These are phyloP conservation scores for Botrylloides violaceus DNA, from an alignment of 23 tunicate genomes.

Conservation along the genomic window DNA sequence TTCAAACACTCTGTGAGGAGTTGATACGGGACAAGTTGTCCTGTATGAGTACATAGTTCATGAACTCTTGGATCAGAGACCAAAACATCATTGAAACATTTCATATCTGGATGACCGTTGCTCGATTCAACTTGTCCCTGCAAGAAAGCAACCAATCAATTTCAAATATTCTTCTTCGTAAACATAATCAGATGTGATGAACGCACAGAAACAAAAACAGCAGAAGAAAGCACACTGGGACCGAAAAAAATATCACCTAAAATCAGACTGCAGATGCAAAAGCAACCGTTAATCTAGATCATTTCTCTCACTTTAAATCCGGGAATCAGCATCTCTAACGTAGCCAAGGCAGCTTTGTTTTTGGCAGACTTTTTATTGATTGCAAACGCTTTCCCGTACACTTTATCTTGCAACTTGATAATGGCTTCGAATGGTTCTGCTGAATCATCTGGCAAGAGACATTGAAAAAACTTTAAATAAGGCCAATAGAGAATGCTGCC, in stretches of 20 bases:
- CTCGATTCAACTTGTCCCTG: conserved; percentile 39
- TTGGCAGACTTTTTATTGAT: conserved; percentile 69
- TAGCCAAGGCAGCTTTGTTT: conserved; percentile 73
- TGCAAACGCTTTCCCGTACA: conserved; percentile 59
- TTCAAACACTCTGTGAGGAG: conserved; percentile 74
- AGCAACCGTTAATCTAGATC: not conserved
- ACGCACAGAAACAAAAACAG: too few species aligned
- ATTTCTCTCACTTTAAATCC: conserved; percentile 59
- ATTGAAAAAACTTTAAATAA: not conserved
- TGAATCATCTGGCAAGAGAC: conserved; percentile 21
- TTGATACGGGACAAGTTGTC: conserved; percentile 54
- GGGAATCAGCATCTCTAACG: conserved; percentile 79
- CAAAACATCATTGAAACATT: conserved; percentile 58
- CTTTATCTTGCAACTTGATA: conserved; percentile 46
- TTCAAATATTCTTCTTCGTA: too few species aligned
- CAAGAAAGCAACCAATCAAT: not conserved
- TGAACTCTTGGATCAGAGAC: conserved; percentile 63
- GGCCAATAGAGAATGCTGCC: not conserved
- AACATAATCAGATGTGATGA: too few species aligned
- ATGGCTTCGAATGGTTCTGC: conserved; percentile 52
- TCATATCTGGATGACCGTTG: conserved; percentile 20
- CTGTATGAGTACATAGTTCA: conserved; percentile 72
- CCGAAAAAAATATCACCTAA: not conserved
- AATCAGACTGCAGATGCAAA: not conserved
- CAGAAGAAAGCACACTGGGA: not conserved